Percentiles rank a stretch among this genome's conserved stretches.
These are phyloP conservation scores for Penaeus chinensis DNA, from an alignment of 1,140 invertebrate species.

Conservation along the genomic window DNA sequence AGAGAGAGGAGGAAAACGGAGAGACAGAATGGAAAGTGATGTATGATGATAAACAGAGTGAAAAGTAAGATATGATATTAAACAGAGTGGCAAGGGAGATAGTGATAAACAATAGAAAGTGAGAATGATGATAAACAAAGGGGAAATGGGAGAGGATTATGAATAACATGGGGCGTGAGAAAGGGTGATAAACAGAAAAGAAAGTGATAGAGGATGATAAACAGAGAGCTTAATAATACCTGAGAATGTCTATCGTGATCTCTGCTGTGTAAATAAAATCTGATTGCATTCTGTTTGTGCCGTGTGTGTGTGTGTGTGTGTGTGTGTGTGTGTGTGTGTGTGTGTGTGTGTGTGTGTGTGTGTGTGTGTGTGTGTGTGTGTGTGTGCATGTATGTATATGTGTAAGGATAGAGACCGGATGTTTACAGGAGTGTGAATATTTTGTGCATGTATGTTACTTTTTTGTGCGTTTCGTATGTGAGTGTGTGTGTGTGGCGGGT, in stretches of 20 bases:
- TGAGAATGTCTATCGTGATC: not conserved
- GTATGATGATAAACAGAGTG: not conserved
- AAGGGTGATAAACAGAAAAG: not conserved
- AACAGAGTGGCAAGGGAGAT: not conserved
- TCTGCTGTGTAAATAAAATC: not conserved
- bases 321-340: too few relatives aligned
- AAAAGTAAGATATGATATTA: not conserved
- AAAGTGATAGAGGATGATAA: not conserved
- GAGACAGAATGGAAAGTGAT: not conserved
- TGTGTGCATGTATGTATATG: too few relatives aligned
- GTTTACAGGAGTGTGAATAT: too few relatives aligned
- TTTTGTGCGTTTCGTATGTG: not conserved
- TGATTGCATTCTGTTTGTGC: too few relatives aligned
- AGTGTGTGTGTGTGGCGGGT: too few relatives aligned
- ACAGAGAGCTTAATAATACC: not conserved
- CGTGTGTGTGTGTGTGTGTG: too few relatives aligned
- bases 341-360: too few relatives aligned
- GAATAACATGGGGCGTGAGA: not conserved
- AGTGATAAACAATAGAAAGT: not conserved
- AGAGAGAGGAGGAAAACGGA: not conserved
- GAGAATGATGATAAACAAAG: conserved; percentile 10
- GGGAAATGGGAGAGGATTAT: not conserved
- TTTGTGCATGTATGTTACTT: not conserved
- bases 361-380: too few relatives aligned
- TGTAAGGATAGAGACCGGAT: too few relatives aligned